Conservation (phyloP, 2,797 vertebrate genomes). For the Hydrolagus colliei region DNA sequence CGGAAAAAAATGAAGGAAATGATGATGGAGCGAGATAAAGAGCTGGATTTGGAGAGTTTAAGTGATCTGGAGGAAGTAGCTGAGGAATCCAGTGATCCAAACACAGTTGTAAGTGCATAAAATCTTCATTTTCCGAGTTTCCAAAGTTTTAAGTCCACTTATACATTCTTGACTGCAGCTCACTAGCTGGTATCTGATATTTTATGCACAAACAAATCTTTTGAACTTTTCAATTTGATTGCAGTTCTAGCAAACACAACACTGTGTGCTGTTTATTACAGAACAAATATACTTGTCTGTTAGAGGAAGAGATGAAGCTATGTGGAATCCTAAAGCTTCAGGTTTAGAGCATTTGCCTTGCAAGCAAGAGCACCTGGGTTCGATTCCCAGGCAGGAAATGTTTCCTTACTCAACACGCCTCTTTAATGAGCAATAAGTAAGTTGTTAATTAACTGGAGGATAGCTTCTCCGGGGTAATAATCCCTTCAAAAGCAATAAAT, state of each 20-base stretch:
- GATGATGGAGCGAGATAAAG: constrained; percentile 77
- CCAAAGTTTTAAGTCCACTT: not conserved
- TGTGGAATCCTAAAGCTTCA: no score
- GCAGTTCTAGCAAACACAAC: not conserved
- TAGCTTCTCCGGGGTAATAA: no score
- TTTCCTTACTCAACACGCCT: no score
- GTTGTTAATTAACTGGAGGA: no score
- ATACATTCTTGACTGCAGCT: not conserved
- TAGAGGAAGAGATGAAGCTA: no score
- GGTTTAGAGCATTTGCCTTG: no score
- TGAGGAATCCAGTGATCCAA: constrained; percentile 81
- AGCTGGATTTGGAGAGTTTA: constrained; percentile 74
- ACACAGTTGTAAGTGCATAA: constrained; percentile 63
- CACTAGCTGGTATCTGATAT: not conserved
- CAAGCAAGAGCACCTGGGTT: no score
- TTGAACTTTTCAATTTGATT: not conserved
- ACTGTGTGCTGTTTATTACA: no score
- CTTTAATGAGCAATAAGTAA: no score
- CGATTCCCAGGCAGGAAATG: no score
- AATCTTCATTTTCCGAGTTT: not conserved
- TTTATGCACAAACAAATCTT: not conserved
- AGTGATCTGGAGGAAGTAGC: constrained; percentile 80
- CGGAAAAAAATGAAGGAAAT: constrained; percentile 84
- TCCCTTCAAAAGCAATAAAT: no score
- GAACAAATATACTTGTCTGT: no score